Evolutionary conservation across 2,113 vertebrate genomes (phyloP).

Genomic region (Salvelinus sp.): DNA sequence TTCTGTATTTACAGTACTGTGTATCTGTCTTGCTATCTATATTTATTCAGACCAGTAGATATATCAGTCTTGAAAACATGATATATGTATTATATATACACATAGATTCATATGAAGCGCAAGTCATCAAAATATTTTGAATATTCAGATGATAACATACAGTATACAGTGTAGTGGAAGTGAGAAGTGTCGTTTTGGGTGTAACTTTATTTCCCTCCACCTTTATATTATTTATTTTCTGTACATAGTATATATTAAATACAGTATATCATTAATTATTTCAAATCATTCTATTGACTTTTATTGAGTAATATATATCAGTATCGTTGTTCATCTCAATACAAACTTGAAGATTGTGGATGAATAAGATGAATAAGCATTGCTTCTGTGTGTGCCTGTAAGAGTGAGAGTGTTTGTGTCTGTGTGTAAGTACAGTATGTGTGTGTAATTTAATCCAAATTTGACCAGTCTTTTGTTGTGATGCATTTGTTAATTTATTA

Average conservation of each 20-base stretch:
- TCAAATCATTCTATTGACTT: constrained; percentile 27
- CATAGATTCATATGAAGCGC: constrained; percentile 17
- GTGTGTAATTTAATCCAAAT: constrained; percentile 13
- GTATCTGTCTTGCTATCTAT: constrained; percentile 34
- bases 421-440: not conserved
- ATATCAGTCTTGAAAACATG: constrained; percentile 6
- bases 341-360: constrained; percentile 24
- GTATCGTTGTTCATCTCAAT: constrained; percentile 40
- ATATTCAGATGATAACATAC: constrained; percentile 28
- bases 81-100: constrained; percentile 12
- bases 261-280: constrained; percentile 36
- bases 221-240: constrained; percentile 42
- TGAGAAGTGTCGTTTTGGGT: constrained; percentile 49
- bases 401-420: not conserved
- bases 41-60: constrained; percentile 16
- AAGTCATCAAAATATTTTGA: constrained; percentile 23
- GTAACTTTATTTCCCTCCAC: constrained; percentile 57
- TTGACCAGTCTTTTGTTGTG: constrained; percentile 25
- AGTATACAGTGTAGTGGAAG: constrained; percentile 36
- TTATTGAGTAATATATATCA: constrained; percentile 36
- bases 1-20: constrained; percentile 40
- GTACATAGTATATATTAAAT: constrained; percentile 60
- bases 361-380: constrained; percentile 20
- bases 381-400: constrained; percentile 13
- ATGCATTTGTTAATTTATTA: constrained; percentile 39